These are phyloP conservation scores for Xiphophorus hellerii DNA, from an alignment of 2,113 vertebrate species.

Conservation along the genomic window DNA sequence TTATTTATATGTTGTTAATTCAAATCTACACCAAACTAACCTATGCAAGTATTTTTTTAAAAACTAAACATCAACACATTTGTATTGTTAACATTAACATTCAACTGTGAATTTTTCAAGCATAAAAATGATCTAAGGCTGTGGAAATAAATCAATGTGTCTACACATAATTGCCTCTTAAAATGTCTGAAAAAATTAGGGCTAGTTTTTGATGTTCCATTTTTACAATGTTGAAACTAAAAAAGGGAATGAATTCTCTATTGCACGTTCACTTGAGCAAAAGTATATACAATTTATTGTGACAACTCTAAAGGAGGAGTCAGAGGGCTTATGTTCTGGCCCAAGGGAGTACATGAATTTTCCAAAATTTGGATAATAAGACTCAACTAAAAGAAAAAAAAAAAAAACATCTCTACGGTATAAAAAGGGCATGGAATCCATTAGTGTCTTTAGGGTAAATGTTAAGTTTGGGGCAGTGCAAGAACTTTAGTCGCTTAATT, in stretches of 20 bases:
- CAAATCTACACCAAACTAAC: not conserved
- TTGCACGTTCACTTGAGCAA: not conserved
- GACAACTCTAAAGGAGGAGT: not conserved
- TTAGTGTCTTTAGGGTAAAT: slow-evolving; percentile 59
- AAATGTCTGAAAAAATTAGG: no score
- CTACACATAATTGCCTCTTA: no score
- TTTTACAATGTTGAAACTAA: not conserved
- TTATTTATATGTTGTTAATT: not conserved
- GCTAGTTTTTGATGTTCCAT: no score
- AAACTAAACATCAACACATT: no score
- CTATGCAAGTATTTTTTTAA: not conserved
- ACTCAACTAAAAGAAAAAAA: slow-evolving; percentile 15
- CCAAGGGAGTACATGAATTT: slow-evolving; percentile 4
- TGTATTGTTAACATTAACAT: no score
- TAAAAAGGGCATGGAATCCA: slow-evolving; percentile 63
- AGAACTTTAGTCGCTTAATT: slow-evolving; percentile 73
- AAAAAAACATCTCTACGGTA: not conserved
- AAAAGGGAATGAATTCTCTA: not conserved
- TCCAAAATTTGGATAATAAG: not conserved
- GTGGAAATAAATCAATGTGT: no score
- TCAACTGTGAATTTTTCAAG: no score
- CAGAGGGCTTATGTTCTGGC: not conserved
- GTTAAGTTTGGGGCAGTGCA: slow-evolving; percentile 63
- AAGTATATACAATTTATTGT: not conserved
- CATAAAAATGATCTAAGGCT: no score